Conservation (phyloP, 2,113 vertebrate genomes). For the Scomber scombrus region DNA sequence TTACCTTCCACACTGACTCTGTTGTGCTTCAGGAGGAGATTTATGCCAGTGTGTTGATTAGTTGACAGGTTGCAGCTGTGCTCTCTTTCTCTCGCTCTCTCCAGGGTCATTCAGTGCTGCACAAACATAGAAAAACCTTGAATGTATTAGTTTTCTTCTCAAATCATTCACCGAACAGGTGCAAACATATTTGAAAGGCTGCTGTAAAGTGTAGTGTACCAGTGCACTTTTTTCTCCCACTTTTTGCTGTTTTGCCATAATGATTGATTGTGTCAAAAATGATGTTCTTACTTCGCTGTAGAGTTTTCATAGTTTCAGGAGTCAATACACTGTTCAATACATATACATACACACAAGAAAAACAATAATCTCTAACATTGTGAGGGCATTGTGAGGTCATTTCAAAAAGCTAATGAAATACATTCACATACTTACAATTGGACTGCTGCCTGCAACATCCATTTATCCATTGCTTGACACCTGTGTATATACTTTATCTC, state of each 20-base stretch:
- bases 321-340: not conserved
- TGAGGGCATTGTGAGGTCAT: no score
- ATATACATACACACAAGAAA: not conserved
- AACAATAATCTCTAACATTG: not conserved
- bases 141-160: slow-evolving; percentile 5
- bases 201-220: not conserved
- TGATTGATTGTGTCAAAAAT: not conserved
- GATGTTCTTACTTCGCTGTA: not conserved
- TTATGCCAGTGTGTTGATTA: slow-evolving; percentile 3
- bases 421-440: not conserved
- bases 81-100: not conserved
- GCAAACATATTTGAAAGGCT: not conserved
- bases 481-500: not conserved
- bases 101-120: slow-evolving; percentile 7
- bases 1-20: slow-evolving; percentile 3
- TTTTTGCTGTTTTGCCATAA: not conserved
- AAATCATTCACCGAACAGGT: not conserved
- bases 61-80: not conserved
- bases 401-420: not conserved
- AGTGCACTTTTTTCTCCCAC: not conserved
- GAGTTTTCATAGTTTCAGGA: no score
- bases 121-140: not conserved
- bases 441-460: slow-evolving; percentile 3
- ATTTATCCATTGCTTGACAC: slow-evolving; percentile 12
- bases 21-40: not conserved